These are phyloP conservation scores for Tachycineta bicolor DNA, from an alignment of 2,113 vertebrate genomes.

Conservation along the genomic window DNA sequence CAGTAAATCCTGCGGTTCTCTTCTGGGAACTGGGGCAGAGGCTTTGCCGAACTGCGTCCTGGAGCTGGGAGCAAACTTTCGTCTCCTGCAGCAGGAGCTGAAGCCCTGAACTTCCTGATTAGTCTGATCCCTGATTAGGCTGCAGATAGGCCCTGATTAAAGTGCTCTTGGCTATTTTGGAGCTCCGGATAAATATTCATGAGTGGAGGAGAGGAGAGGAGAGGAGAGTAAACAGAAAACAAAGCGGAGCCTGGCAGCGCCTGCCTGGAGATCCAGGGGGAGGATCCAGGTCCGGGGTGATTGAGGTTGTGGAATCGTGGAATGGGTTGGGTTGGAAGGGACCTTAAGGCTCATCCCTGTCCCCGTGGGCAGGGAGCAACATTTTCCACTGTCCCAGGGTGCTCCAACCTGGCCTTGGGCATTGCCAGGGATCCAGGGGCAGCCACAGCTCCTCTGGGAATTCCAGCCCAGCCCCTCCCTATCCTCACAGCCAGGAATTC, in stretches of 20 bases:
- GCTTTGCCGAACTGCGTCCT: background rate
- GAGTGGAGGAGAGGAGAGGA: slow-evolving; percentile 25
- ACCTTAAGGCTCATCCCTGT: background rate
- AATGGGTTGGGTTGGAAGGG: background rate
- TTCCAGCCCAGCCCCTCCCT: background rate
- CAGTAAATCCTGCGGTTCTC: background rate
- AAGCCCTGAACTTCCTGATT: slow-evolving; percentile 66
- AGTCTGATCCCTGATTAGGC: slow-evolving; percentile 68
- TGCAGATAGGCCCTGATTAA: slow-evolving; percentile 69
- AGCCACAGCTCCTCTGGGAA: background rate
- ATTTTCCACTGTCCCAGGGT: accelerated
- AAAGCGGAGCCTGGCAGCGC: background rate
- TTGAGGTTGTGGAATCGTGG: accelerated
- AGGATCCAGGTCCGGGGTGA: background rate
- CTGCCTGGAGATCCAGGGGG: background rate
- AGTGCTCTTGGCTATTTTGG: slow-evolving; percentile 72
- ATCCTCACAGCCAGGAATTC: background rate
- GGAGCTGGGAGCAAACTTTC: slow-evolving; percentile 5
- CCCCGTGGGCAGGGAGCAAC: too few species aligned
- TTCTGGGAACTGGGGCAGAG: background rate
- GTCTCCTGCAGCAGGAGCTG: slow-evolving; percentile 24
- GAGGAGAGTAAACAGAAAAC: slow-evolving; percentile 54
- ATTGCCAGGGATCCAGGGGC: background rate
- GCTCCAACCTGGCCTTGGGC: background rate
- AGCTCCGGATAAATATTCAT: slow-evolving; percentile 74